phyloP scores from a whole-genome alignment of 2,888 invertebrate genomes.

The Abrostola tripartita region DNA sequence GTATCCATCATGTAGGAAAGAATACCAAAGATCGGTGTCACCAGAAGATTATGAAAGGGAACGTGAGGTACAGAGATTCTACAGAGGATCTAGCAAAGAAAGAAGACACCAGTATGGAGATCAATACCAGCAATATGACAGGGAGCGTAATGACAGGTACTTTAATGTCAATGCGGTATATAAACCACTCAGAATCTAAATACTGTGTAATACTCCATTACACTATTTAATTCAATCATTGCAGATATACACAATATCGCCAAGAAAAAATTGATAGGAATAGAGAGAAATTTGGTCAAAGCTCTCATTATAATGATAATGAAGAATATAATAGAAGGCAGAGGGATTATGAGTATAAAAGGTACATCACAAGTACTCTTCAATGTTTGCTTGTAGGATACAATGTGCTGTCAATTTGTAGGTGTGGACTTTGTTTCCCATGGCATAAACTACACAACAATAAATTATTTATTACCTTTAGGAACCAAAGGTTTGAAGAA shows the following conservation, averaged over 20 bases:
- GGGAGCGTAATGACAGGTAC: slow-evolving; percentile 75
- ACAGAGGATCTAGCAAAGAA: slow-evolving; percentile 82
- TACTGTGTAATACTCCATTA: slow-evolving; percentile 36
- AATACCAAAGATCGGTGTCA: slow-evolving; percentile 73
- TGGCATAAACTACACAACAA: not conserved
- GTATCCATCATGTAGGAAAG: slow-evolving; percentile 67
- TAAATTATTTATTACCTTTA: slow-evolving; percentile 34
- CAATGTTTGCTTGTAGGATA: slow-evolving; percentile 42
- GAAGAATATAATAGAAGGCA: slow-evolving; percentile 70
- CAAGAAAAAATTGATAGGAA: slow-evolving; percentile 73
- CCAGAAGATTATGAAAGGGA: slow-evolving; percentile 75
- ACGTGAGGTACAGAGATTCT: slow-evolving; percentile 80
- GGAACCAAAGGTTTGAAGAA: slow-evolving; percentile 73
- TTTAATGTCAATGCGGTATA: not conserved
- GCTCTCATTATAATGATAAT: slow-evolving; percentile 65
- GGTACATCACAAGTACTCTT: slow-evolving; percentile 63
- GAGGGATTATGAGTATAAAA: slow-evolving; percentile 76
- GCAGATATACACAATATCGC: slow-evolving; percentile 71
- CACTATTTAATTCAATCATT: slow-evolving; percentile 57
- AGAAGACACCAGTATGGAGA: slow-evolving; percentile 72
- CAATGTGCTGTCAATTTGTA: slow-evolving; percentile 16
- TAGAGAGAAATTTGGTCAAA: slow-evolving; percentile 71
- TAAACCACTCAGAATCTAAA: slow-evolving; percentile 12
- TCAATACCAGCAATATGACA: slow-evolving; percentile 70
- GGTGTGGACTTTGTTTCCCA: not conserved